These are phyloP conservation scores for Pteruthius melanotis DNA, from an alignment of 2,113 vertebrate genomes.

Conservation along the genomic window DNA sequence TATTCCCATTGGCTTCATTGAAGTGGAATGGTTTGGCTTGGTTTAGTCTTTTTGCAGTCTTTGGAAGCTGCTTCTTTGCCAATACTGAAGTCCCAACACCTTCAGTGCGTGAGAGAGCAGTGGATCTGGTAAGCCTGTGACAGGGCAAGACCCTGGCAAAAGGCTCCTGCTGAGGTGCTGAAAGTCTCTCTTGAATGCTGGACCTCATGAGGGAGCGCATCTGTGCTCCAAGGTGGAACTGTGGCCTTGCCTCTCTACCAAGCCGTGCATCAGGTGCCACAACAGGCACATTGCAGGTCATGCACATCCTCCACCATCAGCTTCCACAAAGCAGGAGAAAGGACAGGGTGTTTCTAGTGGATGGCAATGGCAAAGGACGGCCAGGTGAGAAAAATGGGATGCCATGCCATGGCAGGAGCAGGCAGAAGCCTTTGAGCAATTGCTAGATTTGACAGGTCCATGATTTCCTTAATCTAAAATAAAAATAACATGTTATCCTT, in stretches of 20 bases:
- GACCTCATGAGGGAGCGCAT: background rate
- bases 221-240: background rate
- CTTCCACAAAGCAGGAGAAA: background rate
- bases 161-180: background rate
- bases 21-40: background rate
- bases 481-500: background rate
- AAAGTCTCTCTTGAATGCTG: background rate
- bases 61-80: background rate
- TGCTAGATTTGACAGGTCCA: background rate
- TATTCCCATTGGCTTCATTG: background rate
- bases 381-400: background rate
- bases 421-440: background rate
- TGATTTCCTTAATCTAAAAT: background rate
- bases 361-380: background rate
- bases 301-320: background rate
- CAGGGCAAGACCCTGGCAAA: background rate
- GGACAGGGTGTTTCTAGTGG: background rate
- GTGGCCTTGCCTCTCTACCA: background rate
- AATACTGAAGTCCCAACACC: background rate
- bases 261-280: background rate
- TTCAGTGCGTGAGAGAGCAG: background rate
- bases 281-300: background rate
- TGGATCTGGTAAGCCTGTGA: background rate
- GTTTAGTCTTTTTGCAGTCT: background rate
- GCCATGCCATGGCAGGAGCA: background rate